phyloP scores from a whole-genome alignment of 2,113 vertebrate genomes.

The Nothocercus nigrocapillus region DNA sequence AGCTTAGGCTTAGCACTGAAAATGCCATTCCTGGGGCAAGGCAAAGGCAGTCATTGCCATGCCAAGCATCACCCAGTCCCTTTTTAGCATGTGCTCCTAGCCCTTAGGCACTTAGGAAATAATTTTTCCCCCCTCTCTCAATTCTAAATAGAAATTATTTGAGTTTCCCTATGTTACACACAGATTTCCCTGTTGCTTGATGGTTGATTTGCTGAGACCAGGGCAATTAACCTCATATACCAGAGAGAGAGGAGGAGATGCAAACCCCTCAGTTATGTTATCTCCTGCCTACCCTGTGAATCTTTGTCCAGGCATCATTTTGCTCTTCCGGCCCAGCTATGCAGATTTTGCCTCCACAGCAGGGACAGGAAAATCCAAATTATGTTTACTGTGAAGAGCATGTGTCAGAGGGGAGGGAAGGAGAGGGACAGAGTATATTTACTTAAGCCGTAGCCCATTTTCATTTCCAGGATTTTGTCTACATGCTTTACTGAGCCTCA shows the following conservation, averaged over 20 bases:
- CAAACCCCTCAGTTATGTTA: neutral
- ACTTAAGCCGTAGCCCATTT: neutral
- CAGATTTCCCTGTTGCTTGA: accelerated
- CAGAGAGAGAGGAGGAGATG: neutral
- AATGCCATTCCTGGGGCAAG: accelerated
- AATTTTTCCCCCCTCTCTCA: neutral
- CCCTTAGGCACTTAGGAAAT: neutral
- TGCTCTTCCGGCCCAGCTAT: neutral
- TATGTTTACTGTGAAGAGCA: neutral
- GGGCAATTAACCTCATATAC: neutral
- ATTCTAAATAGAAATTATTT: neutral
- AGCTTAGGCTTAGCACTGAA: neutral
- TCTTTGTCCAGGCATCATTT: neutral
- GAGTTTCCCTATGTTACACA: neutral
- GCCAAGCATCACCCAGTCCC: neutral
- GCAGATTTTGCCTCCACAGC: neutral
- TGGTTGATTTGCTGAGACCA: accelerated
- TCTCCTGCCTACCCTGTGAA: neutral
- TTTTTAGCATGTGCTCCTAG: neutral
- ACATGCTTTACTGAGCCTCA: neutral
- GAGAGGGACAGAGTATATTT: neutral
- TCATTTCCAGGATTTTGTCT: slow-evolving; percentile 18
- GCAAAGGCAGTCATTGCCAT: neutral
- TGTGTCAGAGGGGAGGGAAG: accelerated
- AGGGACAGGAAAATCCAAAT: neutral